These are phyloP conservation scores for Odontophorus gujanensis DNA, from an alignment of 2,113 vertebrate species.

Conservation along the genomic window DNA sequence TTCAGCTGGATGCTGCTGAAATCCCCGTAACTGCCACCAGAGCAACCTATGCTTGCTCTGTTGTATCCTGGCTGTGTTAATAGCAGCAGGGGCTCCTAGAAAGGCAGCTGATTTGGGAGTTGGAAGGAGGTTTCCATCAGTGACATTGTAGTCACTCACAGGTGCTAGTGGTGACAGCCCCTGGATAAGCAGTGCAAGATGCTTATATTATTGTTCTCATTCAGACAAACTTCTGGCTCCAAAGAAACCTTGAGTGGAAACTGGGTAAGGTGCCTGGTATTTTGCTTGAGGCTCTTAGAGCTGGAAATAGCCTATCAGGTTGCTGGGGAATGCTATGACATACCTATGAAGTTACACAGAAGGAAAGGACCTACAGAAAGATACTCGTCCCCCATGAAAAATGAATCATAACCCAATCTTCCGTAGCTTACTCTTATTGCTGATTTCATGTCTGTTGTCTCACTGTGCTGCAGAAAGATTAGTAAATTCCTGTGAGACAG, in stretches of 20 bases:
- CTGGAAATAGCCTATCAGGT: not conserved
- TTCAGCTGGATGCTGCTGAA: not conserved
- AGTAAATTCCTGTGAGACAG: slow-evolving; percentile 13
- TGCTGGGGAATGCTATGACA: not conserved
- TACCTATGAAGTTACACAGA: not conserved
- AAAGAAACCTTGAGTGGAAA: slow-evolving; percentile 32
- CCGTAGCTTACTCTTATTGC: not conserved
- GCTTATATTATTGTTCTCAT: not conserved
- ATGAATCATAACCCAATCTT: slow-evolving; percentile 17
- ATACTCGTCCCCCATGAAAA: not conserved
- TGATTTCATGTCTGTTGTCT: slow-evolving; percentile 32
- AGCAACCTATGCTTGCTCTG: not conserved
- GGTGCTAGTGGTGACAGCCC: not conserved
- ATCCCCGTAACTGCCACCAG: not conserved
- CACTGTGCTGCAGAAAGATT: not conserved
- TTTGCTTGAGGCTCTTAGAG: not conserved
- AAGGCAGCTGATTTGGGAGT: not conserved
- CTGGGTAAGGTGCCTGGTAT: slow-evolving; percentile 26
- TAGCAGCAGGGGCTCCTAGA: not conserved
- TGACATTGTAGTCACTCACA: not conserved
- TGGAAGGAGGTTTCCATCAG: not conserved
- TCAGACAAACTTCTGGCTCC: not conserved
- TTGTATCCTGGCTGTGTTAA: not conserved
- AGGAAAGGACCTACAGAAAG: not conserved
- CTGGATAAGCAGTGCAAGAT: not conserved